Evolutionary conservation across 2,113 vertebrate genomes (phyloP), one percentile per base, ranked within the genome.

Genomic region (Myxocyprinus asiaticus): DNA sequence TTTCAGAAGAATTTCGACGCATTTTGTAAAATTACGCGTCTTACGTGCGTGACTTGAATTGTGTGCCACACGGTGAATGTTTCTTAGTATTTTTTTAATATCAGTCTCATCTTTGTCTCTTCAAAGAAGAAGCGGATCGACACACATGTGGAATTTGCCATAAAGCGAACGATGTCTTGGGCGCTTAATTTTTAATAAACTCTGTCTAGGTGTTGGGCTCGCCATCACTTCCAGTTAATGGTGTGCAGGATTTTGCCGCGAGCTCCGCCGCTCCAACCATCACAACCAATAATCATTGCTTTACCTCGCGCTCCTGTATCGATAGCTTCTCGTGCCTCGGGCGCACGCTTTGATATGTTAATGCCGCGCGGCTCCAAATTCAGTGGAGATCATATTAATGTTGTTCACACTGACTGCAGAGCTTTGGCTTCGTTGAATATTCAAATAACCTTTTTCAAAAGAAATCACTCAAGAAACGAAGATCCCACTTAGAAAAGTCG

Each of bases 331-430:
- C 94, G 96, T 88, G 97, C 97, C 97, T 93, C 92, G 88, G 97
- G 97, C 97, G 87, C 22, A 83, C 87, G 93, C 97, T 99, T 99
- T 99, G 97, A 99, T 98, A 98, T 99, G 97, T 92, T 96, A 99
- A 99, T 99, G 94, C 94, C 83, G 94, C 93, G 93, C 96, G 96
- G 95, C 95, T 94, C 93, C 94, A 95, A 97, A 98, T 96, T 98
- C 97, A 98, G 96, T 94, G 94, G 95, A 98, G 97, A 99, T 98
- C 97, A 98, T 98, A 98, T 99, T 98, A 97, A 98, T 98, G 96
- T 97, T 98, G 97, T 98, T 97, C 96, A 94, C 96, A 96, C 95
- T 96, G 96, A 95, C 95, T 95, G 92, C 93, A 94, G 22, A 33
- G 95, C 94, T 98, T 95, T 94, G 95, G 96, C 94, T 95, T 93